These are phyloP conservation scores for Ellobius talpinus DNA, from an alignment of 2,113 vertebrate species.

Conservation along the genomic window DNA sequence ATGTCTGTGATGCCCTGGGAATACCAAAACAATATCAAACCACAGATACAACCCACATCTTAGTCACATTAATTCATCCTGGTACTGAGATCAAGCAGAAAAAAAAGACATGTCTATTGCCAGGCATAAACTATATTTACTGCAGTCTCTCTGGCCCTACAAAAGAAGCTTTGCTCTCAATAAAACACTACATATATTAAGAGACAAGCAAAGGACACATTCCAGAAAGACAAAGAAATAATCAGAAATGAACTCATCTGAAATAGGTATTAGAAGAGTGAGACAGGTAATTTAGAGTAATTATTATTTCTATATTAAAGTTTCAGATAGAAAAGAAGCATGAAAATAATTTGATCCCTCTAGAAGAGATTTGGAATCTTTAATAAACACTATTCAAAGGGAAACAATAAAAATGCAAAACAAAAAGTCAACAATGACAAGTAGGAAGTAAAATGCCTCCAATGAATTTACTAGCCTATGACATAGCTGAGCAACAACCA, in stretches of 20 bases:
- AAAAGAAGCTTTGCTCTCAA: constrained; percentile 7
- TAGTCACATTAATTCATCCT: not conserved
- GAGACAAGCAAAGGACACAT: not conserved
- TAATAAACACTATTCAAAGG: not conserved
- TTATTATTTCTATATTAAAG: not conserved
- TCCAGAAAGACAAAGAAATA: not conserved
- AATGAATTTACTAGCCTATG: not conserved
- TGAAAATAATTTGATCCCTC: not conserved
- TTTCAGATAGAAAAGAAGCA: not conserved
- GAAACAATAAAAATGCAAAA: not conserved
- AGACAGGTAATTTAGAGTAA: not conserved
- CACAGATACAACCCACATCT: not conserved
- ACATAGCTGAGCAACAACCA: not conserved
- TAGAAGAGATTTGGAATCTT: not conserved
- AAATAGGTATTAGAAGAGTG: not conserved
- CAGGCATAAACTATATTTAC: constrained; percentile 30
- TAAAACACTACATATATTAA: not conserved
- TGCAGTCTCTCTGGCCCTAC: not conserved
- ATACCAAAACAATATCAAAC: not conserved
- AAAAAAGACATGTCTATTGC: not conserved
- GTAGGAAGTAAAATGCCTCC: not conserved
- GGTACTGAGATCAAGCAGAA: not conserved
- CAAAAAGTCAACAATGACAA: not conserved
- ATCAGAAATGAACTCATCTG: not conserved
- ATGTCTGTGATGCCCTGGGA: not conserved